Evolutionary conservation across 2,113 vertebrate species (phyloP).

Genomic region (Tamias sibiricus): DNA sequence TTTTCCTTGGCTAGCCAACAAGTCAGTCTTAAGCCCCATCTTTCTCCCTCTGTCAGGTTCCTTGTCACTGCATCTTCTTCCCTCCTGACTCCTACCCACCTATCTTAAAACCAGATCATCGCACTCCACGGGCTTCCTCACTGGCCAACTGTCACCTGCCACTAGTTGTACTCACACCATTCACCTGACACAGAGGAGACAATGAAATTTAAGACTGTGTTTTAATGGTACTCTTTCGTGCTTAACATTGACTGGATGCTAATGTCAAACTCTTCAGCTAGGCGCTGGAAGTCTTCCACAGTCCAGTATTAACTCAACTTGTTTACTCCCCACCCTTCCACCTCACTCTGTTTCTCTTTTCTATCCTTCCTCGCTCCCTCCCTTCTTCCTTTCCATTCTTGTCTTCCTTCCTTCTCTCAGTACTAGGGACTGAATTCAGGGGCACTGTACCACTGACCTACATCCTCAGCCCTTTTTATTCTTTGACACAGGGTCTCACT

Average conservation of each 20-base stretch:
- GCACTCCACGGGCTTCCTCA: background rate
- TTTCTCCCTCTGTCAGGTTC: background rate
- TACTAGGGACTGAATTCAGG: too few species aligned
- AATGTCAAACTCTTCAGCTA: background rate
- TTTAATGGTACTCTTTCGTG: background rate
- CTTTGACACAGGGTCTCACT: too few species aligned
- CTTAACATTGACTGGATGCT: background rate
- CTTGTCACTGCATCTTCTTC: background rate
- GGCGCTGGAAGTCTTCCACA: background rate
- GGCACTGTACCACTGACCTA: too few species aligned
- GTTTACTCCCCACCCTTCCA: background rate
- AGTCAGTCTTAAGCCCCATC: background rate
- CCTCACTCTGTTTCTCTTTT: background rate
- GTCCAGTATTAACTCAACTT: background rate
- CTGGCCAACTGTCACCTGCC: background rate
- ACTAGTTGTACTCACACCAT: background rate
- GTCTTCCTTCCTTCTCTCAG: too few species aligned
- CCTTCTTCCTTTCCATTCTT: too few species aligned
- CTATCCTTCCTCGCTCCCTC: too few species aligned
- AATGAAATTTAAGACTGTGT: background rate
- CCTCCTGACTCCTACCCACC: background rate
- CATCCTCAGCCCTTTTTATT: too few species aligned
- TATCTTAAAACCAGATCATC: background rate
- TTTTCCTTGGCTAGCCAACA: background rate
- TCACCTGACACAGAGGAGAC: background rate